Percentiles rank a stretch among this genome's conserved stretches.
Conservation (phyloP, 2,113 vertebrate species). For the Cacatua alba region DNA sequence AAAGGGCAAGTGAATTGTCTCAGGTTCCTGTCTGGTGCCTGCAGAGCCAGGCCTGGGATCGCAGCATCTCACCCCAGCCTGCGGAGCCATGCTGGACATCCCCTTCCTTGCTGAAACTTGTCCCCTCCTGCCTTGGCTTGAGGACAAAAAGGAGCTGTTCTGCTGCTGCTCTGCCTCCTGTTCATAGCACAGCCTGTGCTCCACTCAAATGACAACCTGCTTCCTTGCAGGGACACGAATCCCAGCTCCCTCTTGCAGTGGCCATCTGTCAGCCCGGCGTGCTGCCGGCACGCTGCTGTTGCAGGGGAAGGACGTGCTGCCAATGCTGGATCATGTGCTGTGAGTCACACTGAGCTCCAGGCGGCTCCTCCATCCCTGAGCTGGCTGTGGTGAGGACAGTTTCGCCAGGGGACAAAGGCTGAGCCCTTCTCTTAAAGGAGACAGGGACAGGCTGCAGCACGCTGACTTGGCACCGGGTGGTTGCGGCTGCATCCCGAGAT, state of each 20-base stretch:
- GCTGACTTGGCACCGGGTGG: not conserved
- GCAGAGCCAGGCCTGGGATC: not conserved
- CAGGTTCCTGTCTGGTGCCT: not conserved
- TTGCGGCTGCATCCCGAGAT: not conserved
- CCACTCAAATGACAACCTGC: not conserved
- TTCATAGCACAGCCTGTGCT: not conserved
- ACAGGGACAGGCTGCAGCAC: not conserved
- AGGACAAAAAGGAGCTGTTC: not conserved
- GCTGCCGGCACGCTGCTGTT: not conserved
- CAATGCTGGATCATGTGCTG: conserved; percentile 31
- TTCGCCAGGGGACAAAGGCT: not conserved
- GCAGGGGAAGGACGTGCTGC: conserved; percentile 45
- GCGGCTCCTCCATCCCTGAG: conserved; percentile 16
- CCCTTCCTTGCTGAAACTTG: not conserved
- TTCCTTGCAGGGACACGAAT: not conserved
- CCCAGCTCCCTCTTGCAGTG: not conserved
- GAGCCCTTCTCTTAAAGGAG: not conserved
- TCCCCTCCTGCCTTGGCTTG: not conserved
- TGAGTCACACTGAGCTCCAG: conserved; percentile 38
- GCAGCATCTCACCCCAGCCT: not conserved
- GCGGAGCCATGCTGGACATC: rapidly evolving
- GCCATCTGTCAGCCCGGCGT: conserved; percentile 24
- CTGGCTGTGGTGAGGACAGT: conserved; percentile 8
- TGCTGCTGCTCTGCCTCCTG: not conserved
- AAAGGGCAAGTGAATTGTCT: not conserved